These are phyloP conservation scores for Rhogogaster chlorosoma DNA, from an alignment of 2,888 invertebrate species.

Conservation along the genomic window DNA sequence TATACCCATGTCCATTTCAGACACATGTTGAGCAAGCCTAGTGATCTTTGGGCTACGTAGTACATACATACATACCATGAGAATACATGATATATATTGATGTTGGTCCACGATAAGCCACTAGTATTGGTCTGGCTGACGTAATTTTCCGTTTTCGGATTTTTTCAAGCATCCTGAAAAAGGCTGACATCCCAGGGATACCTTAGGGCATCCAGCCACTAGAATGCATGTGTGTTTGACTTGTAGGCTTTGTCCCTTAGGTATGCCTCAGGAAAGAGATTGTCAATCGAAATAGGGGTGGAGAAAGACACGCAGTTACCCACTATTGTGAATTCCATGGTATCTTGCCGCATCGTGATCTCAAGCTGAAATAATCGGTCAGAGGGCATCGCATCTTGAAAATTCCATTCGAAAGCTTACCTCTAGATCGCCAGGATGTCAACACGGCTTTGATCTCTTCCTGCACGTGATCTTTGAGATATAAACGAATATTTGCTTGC, in stretches of 20 bases:
- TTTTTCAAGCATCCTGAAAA: background rate
- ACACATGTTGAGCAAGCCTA: background rate
- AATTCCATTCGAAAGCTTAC: slow-evolving; percentile 11
- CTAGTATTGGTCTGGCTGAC: background rate
- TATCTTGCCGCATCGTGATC: slow-evolving; percentile 16
- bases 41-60: background rate
- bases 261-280: slow-evolving; percentile 25
- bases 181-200: background rate
- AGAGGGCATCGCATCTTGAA: slow-evolving; percentile 17
- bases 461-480: background rate
- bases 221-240: slow-evolving; percentile 30
- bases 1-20: background rate
- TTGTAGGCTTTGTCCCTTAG: slow-evolving; percentile 12
- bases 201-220: background rate
- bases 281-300: slow-evolving; percentile 39
- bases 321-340: slow-evolving; percentile 35
- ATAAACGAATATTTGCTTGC: slow-evolving; percentile 15
- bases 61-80: background rate
- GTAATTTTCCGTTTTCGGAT: slow-evolving; percentile 9
- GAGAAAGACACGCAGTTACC: slow-evolving; percentile 14
- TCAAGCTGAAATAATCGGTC: slow-evolving; percentile 41
- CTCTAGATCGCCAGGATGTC: slow-evolving; percentile 13
- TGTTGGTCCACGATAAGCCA: background rate
- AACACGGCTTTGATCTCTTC: slow-evolving; percentile 33
- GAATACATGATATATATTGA: background rate